phyloP scores from a whole-genome alignment of 53 echinoderm and acorn worm genomes.

The Apostichopus leukothele region DNA sequence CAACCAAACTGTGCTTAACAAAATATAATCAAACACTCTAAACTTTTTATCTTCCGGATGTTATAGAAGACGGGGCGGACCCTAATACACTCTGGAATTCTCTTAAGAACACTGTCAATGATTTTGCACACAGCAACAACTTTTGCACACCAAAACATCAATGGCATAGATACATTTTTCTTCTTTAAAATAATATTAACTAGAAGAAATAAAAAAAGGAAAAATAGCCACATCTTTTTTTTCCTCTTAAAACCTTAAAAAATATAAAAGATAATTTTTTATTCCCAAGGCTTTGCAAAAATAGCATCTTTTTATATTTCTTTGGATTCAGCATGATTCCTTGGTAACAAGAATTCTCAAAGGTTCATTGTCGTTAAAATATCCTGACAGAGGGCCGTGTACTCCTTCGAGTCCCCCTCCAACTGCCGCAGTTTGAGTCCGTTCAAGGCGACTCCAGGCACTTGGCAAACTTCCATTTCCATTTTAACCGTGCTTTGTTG shows the following conservation, averaged over 20 bases:
- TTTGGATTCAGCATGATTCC: slow-evolving; percentile 36
- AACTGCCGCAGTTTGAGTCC: slow-evolving; percentile 86
- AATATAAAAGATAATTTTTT: slow-evolving; percentile 34
- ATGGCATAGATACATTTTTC: slow-evolving; percentile 23
- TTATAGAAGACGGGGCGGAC: no score
- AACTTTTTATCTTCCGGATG: no score
- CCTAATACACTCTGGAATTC: no score
- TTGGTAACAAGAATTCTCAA: slow-evolving; percentile 33
- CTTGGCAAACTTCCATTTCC: slow-evolving; percentile 93
- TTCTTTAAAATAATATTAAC: neutral
- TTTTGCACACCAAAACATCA: slow-evolving; percentile 29
- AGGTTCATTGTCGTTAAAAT: slow-evolving; percentile 93
- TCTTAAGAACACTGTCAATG: no score
- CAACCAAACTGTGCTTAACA: no score
- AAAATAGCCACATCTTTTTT: slow-evolving; percentile 5
- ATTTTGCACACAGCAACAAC: slow-evolving; percentile 23
- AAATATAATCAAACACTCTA: no score
- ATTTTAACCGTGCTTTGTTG: slow-evolving; percentile 84
- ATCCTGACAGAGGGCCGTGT: slow-evolving; percentile 90
- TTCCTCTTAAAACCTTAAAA: slow-evolving; percentile 4
- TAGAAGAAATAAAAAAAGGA: neutral
- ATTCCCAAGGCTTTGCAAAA: slow-evolving; percentile 45
- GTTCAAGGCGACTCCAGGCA: slow-evolving; percentile 84
- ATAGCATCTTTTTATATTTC: slow-evolving; percentile 40
- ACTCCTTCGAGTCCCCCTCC: slow-evolving; percentile 86